Evolutionary conservation across 2,797 vertebrate genomes (phyloP), one percentile per base, ranked within the genome.

Genomic region (Macroramphosus scolopax): DNA sequence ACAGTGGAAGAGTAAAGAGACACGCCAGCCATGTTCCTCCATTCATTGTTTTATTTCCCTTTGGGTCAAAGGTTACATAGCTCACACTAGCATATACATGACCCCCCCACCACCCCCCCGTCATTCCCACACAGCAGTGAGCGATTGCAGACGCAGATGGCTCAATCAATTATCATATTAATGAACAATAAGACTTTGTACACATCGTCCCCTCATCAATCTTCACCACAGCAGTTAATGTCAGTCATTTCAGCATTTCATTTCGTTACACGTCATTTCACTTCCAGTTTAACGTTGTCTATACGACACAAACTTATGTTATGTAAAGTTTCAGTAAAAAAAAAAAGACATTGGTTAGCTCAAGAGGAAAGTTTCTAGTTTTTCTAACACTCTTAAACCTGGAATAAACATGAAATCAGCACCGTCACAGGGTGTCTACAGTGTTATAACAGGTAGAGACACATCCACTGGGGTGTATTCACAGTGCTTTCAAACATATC

Each of bases 11-110:
- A n/a, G n/a, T 13, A 55, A 80, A 54, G 63, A 78, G 66, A 72
- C 62, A 24, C 26, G 58, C 43, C 59, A 54, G 56, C 51, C 26
- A 5, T 8, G 28, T 76, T 60, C 72, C 45, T 63, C 85, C 78
- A 83, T 68, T 83, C 73, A 72, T 75, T 49, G 18, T 66, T 85
- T 87, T 83, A 81, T 88, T 87, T 66, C 41, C 76, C 72, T 77
- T 67, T 51, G 70, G 68, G 67, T 80, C 68, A 83, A 65, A 77
- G 65, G 72, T 80, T 78, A 85, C 78, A 82, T 44, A 80, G 66
- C 48, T 80, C 56, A 71, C 59, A 63, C 72, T 59, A 66, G 44
- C 75, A 51, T 75, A 63, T 66, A 72, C 52, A 72, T 20, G 10
- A 30, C 3, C n/a, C 47, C 48, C 22, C 54, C 36, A n/a, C 18